phyloP scores from a whole-genome alignment of 1,140 invertebrate species.

The Ceratina australensis region DNA sequence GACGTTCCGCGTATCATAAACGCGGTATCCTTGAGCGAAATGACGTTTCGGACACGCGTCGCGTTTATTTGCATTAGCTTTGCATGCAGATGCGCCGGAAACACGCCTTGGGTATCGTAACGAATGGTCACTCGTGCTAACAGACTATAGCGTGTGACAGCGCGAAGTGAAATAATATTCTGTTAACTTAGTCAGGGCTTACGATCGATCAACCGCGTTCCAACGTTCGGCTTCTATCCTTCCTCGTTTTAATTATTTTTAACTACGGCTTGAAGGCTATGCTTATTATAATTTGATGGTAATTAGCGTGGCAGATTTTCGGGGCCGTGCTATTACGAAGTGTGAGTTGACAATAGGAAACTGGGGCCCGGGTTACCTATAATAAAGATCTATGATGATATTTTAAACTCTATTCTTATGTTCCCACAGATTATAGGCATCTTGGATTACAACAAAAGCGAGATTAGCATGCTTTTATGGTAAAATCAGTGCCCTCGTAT shows the following conservation, averaged over 20 bases:
- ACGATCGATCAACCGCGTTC: neutral
- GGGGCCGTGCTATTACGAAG: conserved; percentile 32
- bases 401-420: conserved; percentile 77
- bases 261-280: neutral
- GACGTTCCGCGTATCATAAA: conserved; percentile 23
- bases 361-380: conserved; percentile 10
- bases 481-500: conserved; percentile 72
- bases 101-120: conserved; percentile 16
- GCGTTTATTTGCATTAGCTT: conserved; percentile 44
- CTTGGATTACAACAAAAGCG: conserved; percentile 71
- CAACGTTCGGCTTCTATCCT: neutral
- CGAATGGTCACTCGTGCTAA: conserved; percentile 2
- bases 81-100: conserved; percentile 31
- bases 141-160: neutral
- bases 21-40: conserved; percentile 40
- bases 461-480: conserved; percentile 78
- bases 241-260: neutral
- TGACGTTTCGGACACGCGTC: conserved; percentile 24
- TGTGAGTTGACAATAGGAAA: conserved; percentile 59
- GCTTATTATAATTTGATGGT: conserved; percentile 3
- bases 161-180: conserved; percentile 1
- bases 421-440: conserved; percentile 76
- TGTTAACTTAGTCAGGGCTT: neutral
- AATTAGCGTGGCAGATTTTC: neutral
- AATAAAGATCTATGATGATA: conserved; percentile 66